These are phyloP conservation scores for Apostichopus parvimensis DNA, from an alignment of 35 echinoderm and acorn worm species.

Conservation along the genomic window DNA sequence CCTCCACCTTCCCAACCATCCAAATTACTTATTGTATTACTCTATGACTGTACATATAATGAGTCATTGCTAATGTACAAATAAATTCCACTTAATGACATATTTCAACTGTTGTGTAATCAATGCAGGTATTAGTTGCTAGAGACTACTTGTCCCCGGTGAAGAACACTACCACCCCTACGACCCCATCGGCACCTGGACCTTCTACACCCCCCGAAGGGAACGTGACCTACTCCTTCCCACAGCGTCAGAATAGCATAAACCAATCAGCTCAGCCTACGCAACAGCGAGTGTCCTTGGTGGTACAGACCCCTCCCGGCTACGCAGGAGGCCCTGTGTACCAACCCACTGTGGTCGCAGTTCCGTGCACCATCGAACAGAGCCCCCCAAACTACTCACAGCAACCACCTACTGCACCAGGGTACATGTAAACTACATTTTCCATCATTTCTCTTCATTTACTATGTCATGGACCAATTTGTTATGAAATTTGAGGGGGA, in stretches of 20 bases:
- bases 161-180: background rate
- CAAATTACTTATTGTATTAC: too few species aligned
- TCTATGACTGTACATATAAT: too few species aligned
- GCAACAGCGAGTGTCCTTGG: slow-evolving; percentile 40
- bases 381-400: slow-evolving; percentile 9
- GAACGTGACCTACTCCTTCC: background rate
- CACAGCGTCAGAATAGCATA: slow-evolving; percentile 17
- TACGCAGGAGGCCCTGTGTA: slow-evolving; percentile 26
- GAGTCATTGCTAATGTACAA: too few species aligned
- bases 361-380: slow-evolving; percentile 43
- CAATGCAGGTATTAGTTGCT: background rate
- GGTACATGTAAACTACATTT: background rate
- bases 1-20: too few species aligned
- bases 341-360: slow-evolving; percentile 12
- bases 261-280: background rate
- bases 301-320: slow-evolving; percentile 9
- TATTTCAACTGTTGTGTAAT: background rate
- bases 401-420: slow-evolving; percentile 26
- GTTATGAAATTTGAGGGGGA: too few species aligned
- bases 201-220: background rate
- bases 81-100: too few species aligned
- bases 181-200: background rate
- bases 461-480: too few species aligned
- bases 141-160: slow-evolving; percentile 34
- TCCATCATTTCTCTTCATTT: too few species aligned